Base-by-base conservation (phyloP, 1,140 invertebrate genomes). In the Scaptomyza hsui region DNA sequence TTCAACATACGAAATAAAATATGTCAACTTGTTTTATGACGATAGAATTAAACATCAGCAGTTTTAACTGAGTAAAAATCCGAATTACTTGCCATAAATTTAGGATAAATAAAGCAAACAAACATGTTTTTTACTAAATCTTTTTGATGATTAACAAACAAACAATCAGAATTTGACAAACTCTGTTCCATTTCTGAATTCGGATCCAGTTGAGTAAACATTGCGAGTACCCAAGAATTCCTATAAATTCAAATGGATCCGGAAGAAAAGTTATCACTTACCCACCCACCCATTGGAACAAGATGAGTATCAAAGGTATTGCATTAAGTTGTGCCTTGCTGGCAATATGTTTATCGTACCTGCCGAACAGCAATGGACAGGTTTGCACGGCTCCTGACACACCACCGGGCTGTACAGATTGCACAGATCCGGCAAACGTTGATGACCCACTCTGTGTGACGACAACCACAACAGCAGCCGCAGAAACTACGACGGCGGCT, bases 251-350 rank as follows among this genome's bases (percentile, higher is more conserved):
- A 29, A 7, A 32, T 4, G 12, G 32, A 10, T 19, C 6, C 9
- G 4, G 1, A 13, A 9, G 13, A 12, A 32, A 49, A 15, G n/a
- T 1, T 57, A 65, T 57, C 62, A 57, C 19, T 57, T 9, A 32
- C 6, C 12, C 24, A 55, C 15, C 9, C n/a, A n/a, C 24, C 35
- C 19, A 13, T 42, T 24, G 41, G n/a, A 18, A 0, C 7, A 55
- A 65, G 4, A 65, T 65, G 62, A 55, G 24, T 29, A 6, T 24
- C 1, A 49, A 24, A 48, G 26, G 21, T 32, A 16, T 57, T 9
- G 9, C 19, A 12, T 41, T 65, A 15, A 24, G 32, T 3, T 64
- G 61, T 13, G 61, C 26, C 29, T 12, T 64, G 29, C 3, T 64
- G 18, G 51, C 41, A 41, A 55, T 56, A 12, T 55, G 42, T 19